Evolutionary conservation across 2,888 invertebrate species (phyloP), one percentile per base, ranked within the genome.

Genomic region (Pandemis cinnamomeana): DNA sequence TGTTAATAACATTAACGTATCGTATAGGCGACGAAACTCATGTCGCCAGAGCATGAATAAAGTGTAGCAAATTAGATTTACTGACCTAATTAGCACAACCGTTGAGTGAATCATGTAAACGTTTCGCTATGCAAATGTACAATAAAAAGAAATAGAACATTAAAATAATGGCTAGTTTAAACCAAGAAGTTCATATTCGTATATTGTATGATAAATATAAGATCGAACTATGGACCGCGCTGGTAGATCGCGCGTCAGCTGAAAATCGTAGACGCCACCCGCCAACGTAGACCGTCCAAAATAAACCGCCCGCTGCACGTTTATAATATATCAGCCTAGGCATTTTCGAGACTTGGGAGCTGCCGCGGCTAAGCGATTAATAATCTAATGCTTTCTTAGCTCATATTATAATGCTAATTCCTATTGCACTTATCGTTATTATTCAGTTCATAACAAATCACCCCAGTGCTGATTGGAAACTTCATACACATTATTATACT

Each of bases 251-350:
- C 82, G 82, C 87, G 86, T 87, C 85, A 84, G 86, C 82, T 81
- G 82, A 80, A 84, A 72, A 51, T 58, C 51, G 66, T 86, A 88
- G 87, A 88, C 88, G 88, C 86, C 88, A 84, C 83, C 85, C 89
- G 88, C 91, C 87, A 92, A 90, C 91, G 87, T 89, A 87, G 53
- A 55, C 79, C 80, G 86, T 89, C 89, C 79, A 87, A 93, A 92
- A 92, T 92, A 92, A 92, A 89, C 90, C 83, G 63, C 78, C 80
- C 71, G 78, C 77, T 75, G 80, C 84, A 82, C 84, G 85, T 88
- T 86, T 86, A 87, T 84, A 86, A 88, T 86, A 88, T 90, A 89
- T 88, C 85, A 88, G 84, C 83, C 86, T 85, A 85, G 85, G 84
- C 84, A 86, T 83, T 81, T 76, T 82, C 81, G 82, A 81, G 82